Evolutionary conservation across 2,113 vertebrate species (phyloP), one percentile per base, ranked within the genome.

Genomic region (Oncorhynchus kisutch): DNA sequence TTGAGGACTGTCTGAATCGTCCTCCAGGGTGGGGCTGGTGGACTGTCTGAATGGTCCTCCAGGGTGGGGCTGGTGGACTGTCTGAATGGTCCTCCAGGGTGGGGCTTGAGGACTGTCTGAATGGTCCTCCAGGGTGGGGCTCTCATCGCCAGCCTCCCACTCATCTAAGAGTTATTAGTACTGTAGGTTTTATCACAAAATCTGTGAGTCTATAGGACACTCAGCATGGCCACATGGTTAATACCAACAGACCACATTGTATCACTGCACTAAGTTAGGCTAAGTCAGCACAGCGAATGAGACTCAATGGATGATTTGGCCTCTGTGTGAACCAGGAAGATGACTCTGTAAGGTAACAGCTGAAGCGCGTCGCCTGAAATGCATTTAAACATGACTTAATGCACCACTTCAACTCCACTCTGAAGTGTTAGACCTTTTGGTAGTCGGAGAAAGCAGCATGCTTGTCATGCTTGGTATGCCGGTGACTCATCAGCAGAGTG

Each of bases 101-200:
- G 71, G 51, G 74, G 77, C 31, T 20, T 3, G 31, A 64, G 45
- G 71, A 27, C 4, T 18, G 51, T 54, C 13, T 18, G 13, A 54
- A 79, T 25, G 84, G 79, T 73, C 81, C 80, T 86, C 71, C 73
- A 24, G 86, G 89, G 87, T 79, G 87, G 82, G 84, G 77, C 83
- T 75, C 57, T 9, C 5, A 77, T 65, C 67, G 4, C 7, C 31
- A 67, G 27, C 67, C 31, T 39, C 31, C 31, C 31, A 45, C 31
- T 20, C 29, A 7, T 67, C 5, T 54, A 54, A 18, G 16, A 54
- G 16, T 54, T 14, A 54, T 54, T 54, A 54, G 12, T 54, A 54
- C 16, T 54, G 12, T 18, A 18, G 12, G 51, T 54, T 54, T 54
- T 54, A 54, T 18, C 51, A 16, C 16, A 14, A 54, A 1, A 18